Percentiles rank a stretch among this genome's conserved stretches.
Evolutionary conservation across 1,140 invertebrate genomes (phyloP).

Genomic region (Callitettix versicolor): DNA sequence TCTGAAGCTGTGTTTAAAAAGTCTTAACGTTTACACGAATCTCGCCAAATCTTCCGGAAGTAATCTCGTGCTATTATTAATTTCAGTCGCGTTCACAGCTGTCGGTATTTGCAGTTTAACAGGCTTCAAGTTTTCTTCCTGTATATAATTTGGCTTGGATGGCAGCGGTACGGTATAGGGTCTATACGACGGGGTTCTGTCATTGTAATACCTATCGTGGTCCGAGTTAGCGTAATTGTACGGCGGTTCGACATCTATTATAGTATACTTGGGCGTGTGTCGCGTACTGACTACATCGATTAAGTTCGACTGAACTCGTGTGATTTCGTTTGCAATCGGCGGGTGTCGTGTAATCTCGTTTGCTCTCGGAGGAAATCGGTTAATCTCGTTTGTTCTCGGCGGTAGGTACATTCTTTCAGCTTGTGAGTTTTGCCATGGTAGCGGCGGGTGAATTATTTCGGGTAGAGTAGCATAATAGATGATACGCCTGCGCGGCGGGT

Average conservation of each 20-base stretch:
- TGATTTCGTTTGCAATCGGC: not conserved
- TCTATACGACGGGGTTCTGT: not conserved
- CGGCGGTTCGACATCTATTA: conserved; percentile 20
- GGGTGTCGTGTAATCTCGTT: not conserved
- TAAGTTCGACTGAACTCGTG: not conserved
- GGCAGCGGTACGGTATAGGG: not conserved
- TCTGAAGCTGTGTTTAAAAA: too few relatives aligned
- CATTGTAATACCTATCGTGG: not conserved
- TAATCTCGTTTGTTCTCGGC: not conserved
- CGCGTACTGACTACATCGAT: not conserved
- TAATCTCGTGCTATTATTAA: not conserved
- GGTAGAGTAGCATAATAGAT: conserved; percentile 40
- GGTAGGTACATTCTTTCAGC: not conserved
- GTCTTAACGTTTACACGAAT: too few relatives aligned
- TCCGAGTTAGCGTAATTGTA: conserved; percentile 9
- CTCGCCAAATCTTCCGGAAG: not conserved
- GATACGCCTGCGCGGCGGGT: conserved; percentile 29
- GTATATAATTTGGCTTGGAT: not conserved
- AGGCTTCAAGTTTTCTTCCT: conserved; percentile 1
- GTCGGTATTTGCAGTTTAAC: conserved; percentile 7
- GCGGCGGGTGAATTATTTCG: conserved; percentile 35
- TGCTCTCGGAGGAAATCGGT: not conserved
- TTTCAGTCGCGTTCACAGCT: not conserved
- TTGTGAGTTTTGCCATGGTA: conserved; percentile 22
- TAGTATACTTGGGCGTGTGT: conserved; percentile 14